Base-by-base conservation (phyloP, 2,888 invertebrate species). In the Lacanobia oleracea region DNA sequence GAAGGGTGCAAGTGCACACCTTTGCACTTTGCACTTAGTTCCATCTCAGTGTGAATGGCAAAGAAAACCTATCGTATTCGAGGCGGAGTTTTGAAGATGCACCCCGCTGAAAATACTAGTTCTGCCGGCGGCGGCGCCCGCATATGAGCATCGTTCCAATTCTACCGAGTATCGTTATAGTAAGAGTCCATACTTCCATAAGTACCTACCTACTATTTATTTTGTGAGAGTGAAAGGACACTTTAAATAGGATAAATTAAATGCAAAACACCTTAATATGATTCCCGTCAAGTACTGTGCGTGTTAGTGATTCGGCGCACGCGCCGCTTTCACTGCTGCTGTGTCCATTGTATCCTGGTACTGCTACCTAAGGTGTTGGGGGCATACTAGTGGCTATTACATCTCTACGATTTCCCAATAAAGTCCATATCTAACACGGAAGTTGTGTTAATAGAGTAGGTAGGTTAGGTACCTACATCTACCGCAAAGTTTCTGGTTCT, bases 271-370 rank as follows among this genome's bases (percentile, higher is more conserved):
- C 88, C 90, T 88, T 88, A 90, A 89, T 90, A 88, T 88, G 90
- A 95, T 95, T 95, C 95, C 93, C 88, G 91, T 91, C 95, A 90
- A 93, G 95, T 93, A 91, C 88, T 83, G 81, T 72, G 78, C 61
- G 84, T 86, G 87, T 92, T 93, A 88, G 89, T 83, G 81, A 95
- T 94, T 93, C 95, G 82, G 77, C 86, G 88, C 95, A 94, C 94
- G 94, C 88, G 90, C 89, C 77, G 94, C 94, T 95, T 95, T 95
- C 95, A 93, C 94, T 95, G 90, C 87, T 86, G 86, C 85, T 67
- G 79, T 87, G 84, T 86, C 88, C 88, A 89, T 87, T 90, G 90
- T 91, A 92, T 94, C 95, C 95, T 95, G 93, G 90, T 89, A 72
- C 94, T 94, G 93, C 90, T 89, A 75, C 82, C 69, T 86, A 74